These are phyloP conservation scores for Myotis yumanensis DNA, from an alignment of 2,113 vertebrate genomes.

Conservation along the genomic window DNA sequence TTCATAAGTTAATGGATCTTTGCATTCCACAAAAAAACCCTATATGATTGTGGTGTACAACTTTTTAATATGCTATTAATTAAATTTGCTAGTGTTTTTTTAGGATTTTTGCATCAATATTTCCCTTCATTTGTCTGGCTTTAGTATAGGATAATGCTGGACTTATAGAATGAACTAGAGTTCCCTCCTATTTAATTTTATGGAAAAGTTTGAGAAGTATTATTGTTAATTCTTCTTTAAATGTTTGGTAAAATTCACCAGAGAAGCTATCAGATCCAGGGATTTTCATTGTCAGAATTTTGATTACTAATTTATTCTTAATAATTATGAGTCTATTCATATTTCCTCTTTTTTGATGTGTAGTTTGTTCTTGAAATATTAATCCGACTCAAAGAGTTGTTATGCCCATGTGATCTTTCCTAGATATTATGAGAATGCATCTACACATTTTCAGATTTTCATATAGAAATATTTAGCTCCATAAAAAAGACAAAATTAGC, in stretches of 20 bases:
- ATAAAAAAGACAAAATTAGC: not conserved
- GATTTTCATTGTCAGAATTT: not conserved
- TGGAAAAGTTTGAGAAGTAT: not conserved
- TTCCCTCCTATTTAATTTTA: not conserved
- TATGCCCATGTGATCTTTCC: not conserved
- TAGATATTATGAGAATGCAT: not conserved
- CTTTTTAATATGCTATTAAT: constrained; percentile 13
- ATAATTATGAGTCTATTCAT: not conserved
- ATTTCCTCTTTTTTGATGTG: not conserved
- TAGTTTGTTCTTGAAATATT: not conserved
- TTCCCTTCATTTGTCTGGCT: not conserved
- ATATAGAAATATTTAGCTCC: not conserved
- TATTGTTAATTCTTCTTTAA: not conserved
- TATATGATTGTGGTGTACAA: not conserved
- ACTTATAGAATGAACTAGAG: not conserved
- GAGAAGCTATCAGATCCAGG: not conserved
- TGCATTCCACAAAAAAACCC: not conserved
- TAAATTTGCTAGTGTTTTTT: not conserved
- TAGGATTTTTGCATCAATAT: not conserved
- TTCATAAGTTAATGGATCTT: not conserved
- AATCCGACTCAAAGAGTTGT: not conserved
- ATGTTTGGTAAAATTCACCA: not conserved
- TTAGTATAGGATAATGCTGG: not conserved
- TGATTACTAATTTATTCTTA: not conserved
- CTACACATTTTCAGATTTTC: not conserved